Base-by-base conservation (phyloP, 2,113 vertebrate genomes). In the Myrmophylax atrothorax region DNA sequence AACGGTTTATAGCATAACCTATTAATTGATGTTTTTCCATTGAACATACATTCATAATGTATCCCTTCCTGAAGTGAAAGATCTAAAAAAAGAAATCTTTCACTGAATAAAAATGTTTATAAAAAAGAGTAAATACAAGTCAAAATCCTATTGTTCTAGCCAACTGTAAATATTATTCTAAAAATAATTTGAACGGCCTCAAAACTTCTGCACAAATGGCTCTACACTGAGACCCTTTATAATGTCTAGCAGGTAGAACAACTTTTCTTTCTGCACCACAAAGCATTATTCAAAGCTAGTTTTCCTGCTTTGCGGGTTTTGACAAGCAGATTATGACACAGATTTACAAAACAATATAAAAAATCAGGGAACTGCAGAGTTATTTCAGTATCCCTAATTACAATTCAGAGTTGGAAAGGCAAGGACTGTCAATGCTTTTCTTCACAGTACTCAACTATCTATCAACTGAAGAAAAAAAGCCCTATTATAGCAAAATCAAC, bases 261-360 rank as follows among this genome's bases (percentile, higher is more conserved):
- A 52, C 40, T 72, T 55, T 62, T 70, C 14, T 75, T 82, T 95
- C 70, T 72, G 62, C 66, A 72, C 20, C 19, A 85, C 3, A 25
- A 73, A 93, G 59, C 16, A n/a, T 33, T 63, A 74, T 86, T 77
- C 76, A 89, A 92, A 94, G 12, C 14, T 68, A 84, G 55, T 91
- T 89, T 87, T 79, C 49, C 66, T 85, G 49, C 84, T 89, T 84
- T 87, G 28, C 60, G 53, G 60, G 29, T 90, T 93, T 93, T 90
- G 80, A 79, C 83, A 95, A 86, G 47, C 1, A 7, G 35, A 75
- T 47, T 78, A 66, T 42, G 53, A 90, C 90, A 70, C 4, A 92
- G 56, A 90, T 95, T 93, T 95, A 86, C 91, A 95, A 89, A 72
- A 90, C 89, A 95, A 97, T 90, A 78, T 60, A 64, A 16, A 89